Evolutionary conservation across 2,113 vertebrate genomes (phyloP).

Genomic region (Sclerurus mexicanus): DNA sequence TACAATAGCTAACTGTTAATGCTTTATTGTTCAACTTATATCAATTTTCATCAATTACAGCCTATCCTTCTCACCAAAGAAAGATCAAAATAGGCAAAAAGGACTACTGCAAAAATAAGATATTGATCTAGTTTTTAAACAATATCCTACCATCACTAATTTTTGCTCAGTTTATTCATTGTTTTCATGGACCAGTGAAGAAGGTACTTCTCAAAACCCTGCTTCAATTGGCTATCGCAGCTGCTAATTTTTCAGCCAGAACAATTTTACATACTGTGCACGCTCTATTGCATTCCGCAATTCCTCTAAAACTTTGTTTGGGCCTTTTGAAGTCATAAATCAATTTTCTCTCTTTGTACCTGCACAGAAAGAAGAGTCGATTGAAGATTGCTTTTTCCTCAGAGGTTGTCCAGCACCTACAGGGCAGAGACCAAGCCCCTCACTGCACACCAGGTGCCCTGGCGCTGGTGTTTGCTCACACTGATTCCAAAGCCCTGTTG

Average conservation of each 20-base stretch:
- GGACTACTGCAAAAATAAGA: background rate
- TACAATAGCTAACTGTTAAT: background rate
- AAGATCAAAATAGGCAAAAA: background rate
- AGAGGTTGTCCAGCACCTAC: background rate
- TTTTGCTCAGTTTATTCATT: background rate
- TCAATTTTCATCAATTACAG: background rate
- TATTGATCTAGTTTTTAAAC: background rate
- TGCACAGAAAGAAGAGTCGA: background rate
- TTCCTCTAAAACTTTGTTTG: background rate
- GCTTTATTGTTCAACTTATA: background rate
- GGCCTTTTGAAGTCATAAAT: background rate
- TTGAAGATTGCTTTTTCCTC: background rate
- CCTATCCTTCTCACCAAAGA: background rate
- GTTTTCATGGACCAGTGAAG: background rate
- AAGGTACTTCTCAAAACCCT: background rate
- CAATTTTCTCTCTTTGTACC: background rate
- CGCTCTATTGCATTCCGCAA: background rate
- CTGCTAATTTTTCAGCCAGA: background rate
- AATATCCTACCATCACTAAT: background rate
- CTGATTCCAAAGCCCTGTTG: background rate
- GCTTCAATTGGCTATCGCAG: background rate
- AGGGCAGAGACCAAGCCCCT: background rate
- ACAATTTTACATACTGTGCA: background rate
- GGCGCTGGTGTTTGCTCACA: background rate
- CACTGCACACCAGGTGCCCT: background rate